Evolutionary conservation across 1,140 invertebrate genomes (phyloP), one percentile per base, ranked within the genome.

Genomic region (Drosophila elegans): DNA sequence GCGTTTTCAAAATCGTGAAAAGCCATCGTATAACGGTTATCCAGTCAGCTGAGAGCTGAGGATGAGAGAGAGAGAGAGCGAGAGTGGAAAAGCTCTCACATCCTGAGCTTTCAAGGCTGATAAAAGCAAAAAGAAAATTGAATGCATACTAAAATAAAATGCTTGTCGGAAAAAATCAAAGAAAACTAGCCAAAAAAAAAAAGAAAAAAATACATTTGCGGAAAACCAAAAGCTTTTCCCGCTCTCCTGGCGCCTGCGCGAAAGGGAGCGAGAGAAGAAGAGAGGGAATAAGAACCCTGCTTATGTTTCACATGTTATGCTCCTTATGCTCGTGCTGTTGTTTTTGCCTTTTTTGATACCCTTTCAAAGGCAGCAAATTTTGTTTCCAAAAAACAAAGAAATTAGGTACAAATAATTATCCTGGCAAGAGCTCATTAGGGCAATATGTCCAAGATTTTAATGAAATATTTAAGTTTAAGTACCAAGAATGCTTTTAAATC

Each of bases 261-360:
- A 36, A 38, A 3, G 46, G 42, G 32, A 34, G 45, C 42, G 27
- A 41, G 45, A 34, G 36, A 12, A 10, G 5, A 21, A 64, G 16
- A 7, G 44, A 21, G 25, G 7, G 7, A 21, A 21, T 21, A 21
- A 1, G 16, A 21, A 21, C 39, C 52, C 56, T 77, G 67, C 67
- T 80, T 84, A 73, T 85, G 78, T 75, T 84, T 85, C 76, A 79
- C 81, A 84, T 72, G 76, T 80, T 79, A 49, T 68, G 64, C 64
- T 68, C 64, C 64, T 68, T 68, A 68, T 68, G 64, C 54, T 63
- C 54, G 6, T 60, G 39, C 3, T 57, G 10, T n/a, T 62, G 60
- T 32, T 62, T 13, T 16, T 53, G 57, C 52, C 25, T 7, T 13
- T 7, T 13, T 21, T 3, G 32, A 60, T 63, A 60, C 29, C 16